Conservation (phyloP, 2,888 invertebrate genomes). For the Volucella bombylans region DNA sequence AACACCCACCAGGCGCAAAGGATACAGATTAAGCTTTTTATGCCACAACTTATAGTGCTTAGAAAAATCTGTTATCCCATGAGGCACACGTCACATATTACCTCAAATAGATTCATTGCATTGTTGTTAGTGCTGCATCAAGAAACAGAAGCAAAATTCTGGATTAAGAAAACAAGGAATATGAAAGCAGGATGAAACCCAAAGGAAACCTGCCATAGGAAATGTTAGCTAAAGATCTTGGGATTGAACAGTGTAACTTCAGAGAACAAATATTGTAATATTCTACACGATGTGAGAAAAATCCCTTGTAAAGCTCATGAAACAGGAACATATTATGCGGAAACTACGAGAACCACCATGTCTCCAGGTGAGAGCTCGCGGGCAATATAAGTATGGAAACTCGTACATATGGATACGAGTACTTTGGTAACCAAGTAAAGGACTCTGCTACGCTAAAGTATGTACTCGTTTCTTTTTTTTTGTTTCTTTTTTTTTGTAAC, state of each 20-base stretch:
- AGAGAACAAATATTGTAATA: constrained; percentile 58
- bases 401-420: not conserved
- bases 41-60: constrained; percentile 37
- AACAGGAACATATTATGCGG: constrained; percentile 58
- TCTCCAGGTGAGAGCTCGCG: constrained; percentile 52
- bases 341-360: constrained; percentile 29
- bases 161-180: constrained; percentile 32
- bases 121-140: constrained; percentile 1
- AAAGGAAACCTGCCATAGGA: constrained; percentile 38
- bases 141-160: not conserved
- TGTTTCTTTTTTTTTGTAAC: constrained; percentile 4
- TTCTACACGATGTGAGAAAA: constrained; percentile 59
- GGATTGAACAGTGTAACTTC: constrained; percentile 34
- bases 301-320: constrained; percentile 50
- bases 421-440: not conserved
- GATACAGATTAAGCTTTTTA: constrained; percentile 22
- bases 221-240: constrained; percentile 47
- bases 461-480: not conserved
- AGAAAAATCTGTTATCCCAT: constrained; percentile 41
- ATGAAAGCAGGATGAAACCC: constrained; percentile 37
- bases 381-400: constrained; percentile 35
- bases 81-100: constrained; percentile 51
- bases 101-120: constrained; percentile 45
- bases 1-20: constrained; percentile 26
- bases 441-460: not conserved